Evolutionary conservation across 2,888 invertebrate species (phyloP).

Genomic region (Calameuta idolon): DNA sequence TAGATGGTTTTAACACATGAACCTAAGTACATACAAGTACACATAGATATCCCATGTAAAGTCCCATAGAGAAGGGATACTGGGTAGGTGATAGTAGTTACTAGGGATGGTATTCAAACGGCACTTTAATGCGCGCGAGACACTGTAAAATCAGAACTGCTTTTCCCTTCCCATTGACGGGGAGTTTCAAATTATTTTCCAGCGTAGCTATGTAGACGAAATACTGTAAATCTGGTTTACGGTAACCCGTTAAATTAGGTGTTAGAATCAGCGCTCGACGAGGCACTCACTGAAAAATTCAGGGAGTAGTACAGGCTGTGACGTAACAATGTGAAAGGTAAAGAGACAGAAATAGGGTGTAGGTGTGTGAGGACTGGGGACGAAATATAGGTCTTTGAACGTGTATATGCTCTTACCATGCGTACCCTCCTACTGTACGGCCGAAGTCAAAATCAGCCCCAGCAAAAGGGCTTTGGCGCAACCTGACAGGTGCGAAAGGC

Average conservation of each 20-base stretch:
- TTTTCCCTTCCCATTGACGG: constrained; percentile 18
- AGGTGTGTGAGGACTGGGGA: not conserved
- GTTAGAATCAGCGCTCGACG: constrained; percentile 19
- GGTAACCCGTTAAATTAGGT: constrained; percentile 29
- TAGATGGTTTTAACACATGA: not conserved
- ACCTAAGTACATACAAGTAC: not conserved
- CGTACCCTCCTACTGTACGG: not conserved
- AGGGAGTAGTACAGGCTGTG: not conserved
- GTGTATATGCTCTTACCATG: not conserved
- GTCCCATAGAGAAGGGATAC: not conserved
- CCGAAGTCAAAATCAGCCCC: not conserved
- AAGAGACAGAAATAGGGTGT: not conserved
- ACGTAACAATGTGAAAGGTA: not conserved
- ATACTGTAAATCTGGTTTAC: constrained; percentile 30
- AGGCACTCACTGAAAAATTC: not conserved
- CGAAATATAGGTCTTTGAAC: not conserved
- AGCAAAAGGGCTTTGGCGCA: not conserved
- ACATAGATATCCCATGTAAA: not conserved
- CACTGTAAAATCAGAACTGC: constrained; percentile 34
- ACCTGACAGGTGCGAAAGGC: not conserved
- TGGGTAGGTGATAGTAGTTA: not conserved
- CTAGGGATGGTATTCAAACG: constrained; percentile 21
- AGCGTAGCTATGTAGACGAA: constrained; percentile 10
- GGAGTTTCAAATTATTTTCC: constrained; percentile 24
- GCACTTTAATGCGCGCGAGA: constrained; percentile 34